These are phyloP conservation scores for Thalassaphorura encarpata DNA, from an alignment of 1,140 invertebrate genomes.

Conservation along the genomic window DNA sequence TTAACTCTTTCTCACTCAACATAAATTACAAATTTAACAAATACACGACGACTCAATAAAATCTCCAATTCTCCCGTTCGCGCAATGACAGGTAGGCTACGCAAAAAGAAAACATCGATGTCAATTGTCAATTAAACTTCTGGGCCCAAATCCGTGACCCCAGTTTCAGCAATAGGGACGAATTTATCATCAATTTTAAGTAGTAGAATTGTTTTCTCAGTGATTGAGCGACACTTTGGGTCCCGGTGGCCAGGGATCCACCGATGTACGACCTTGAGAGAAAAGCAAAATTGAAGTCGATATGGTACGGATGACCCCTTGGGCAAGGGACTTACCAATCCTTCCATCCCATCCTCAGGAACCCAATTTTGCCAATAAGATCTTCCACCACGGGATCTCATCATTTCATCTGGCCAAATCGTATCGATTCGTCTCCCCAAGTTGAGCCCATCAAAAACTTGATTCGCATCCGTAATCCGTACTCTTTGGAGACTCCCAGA, in stretches of 20 bases:
- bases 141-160: slow-evolving; percentile 49
- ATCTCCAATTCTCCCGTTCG: too few species aligned
- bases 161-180: slow-evolving; percentile 83
- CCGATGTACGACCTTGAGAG: slow-evolving; percentile 64
- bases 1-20: too few species aligned
- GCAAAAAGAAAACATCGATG: too few species aligned
- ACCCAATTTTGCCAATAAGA: slow-evolving; percentile 81
- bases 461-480: slow-evolving; percentile 56
- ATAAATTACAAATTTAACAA: too few species aligned
- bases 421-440: slow-evolving; percentile 37
- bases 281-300: slow-evolving; percentile 1
- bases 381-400: slow-evolving; percentile 70
- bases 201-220: slow-evolving; percentile 81
- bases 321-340: slow-evolving; percentile 46
- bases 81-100: too few species aligned
- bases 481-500: slow-evolving; percentile 32
- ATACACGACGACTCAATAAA: too few species aligned
- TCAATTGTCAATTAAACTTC: too few species aligned
- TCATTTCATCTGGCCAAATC: slow-evolving; percentile 79
- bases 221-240: slow-evolving; percentile 68
- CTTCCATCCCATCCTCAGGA: slow-evolving; percentile 81
- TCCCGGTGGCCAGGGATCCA: slow-evolving; percentile 85
- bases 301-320: background rate
- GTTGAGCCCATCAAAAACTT: slow-evolving; percentile 83
- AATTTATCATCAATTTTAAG: slow-evolving; percentile 84